Evolutionary conservation across 2,888 invertebrate genomes (phyloP), one percentile per base, ranked within the genome.

Genomic region (Rhingia campestris): DNA sequence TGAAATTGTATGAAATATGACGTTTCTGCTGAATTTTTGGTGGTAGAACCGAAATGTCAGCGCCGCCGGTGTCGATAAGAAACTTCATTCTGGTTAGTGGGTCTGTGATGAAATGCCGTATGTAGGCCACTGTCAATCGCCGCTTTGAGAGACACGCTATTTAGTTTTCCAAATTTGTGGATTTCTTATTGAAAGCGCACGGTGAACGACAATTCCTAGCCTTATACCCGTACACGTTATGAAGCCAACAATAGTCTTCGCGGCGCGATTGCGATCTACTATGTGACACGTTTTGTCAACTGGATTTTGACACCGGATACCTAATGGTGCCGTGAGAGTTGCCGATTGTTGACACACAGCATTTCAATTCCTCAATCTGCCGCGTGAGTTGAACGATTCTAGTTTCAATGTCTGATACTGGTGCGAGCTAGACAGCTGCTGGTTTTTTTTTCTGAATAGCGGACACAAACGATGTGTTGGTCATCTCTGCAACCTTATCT

Each of bases 121-220:
- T n/a, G 32, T 9, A 22, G 37, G 59, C 51, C 43, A 10, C 59
- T 69, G 45, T 30, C 74, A 56, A n/a, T 43, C 53, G 64, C 63
- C 58, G 64, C 64, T 45, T 47, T 35, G 22, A 45, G 45, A 47
- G 54, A 41, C 66, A 45, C 30, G 54, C 67, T 54, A 35, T 33
- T 45, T 45, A 67, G 69, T 59, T 47, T 58, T 70, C 58, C 58
- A 9, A 14, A 22, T 54, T 49, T 51, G 58, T 58, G 12, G 47
- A 59, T 7, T 22, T n/a, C 0, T 33, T 32, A 3, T 58, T 14
- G 9, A 59, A 59, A 33, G 37, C 49, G 39, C 76, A 76, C 30
- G 85, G 67, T 7, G 58, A 9, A 43, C 54, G 54, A 47, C 80
- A 85, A 10, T 72, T 80, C 41, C 37, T 70, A 39, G 85, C 85